These are phyloP conservation scores for Lucinisca nassula DNA, from an alignment of 2,888 invertebrate genomes.

Conservation along the genomic window DNA sequence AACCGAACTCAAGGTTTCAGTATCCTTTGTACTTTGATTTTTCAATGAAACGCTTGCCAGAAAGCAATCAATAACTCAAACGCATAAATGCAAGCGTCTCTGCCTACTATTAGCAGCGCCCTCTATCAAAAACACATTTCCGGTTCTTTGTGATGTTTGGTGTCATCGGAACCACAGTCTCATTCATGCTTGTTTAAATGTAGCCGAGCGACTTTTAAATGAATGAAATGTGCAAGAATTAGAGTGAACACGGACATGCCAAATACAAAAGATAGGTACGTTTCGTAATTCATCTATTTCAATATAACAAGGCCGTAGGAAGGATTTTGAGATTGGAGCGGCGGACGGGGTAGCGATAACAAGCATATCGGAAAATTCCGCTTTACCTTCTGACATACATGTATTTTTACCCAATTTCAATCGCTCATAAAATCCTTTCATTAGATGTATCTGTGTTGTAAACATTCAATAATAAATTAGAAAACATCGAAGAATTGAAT, in stretches of 20 bases:
- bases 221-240: not conserved
- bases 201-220: not conserved
- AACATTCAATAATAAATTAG: not conserved
- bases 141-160: constrained; percentile 35
- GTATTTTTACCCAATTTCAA: not conserved
- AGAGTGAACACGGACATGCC: constrained; percentile 68
- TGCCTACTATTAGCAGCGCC: not conserved
- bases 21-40: no score
- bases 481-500: not conserved
- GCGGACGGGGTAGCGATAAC: constrained; percentile 11
- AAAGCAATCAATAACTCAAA: no score
- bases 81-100: no score
- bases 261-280: constrained; percentile 74
- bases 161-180: not conserved
- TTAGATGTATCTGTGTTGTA: not conserved
- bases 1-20: no score
- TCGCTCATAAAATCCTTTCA: not conserved
- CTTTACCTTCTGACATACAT: constrained; percentile 3
- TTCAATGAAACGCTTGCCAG: no score
- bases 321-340: no score
- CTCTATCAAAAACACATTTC: not conserved
- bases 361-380: not conserved
- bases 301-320: no score
- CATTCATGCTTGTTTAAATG: no score
- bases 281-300: no score